Evolutionary conservation across 2,797 vertebrate species (phyloP), one percentile per base, ranked within the genome.

Genomic region (Onychomys torridus): DNA sequence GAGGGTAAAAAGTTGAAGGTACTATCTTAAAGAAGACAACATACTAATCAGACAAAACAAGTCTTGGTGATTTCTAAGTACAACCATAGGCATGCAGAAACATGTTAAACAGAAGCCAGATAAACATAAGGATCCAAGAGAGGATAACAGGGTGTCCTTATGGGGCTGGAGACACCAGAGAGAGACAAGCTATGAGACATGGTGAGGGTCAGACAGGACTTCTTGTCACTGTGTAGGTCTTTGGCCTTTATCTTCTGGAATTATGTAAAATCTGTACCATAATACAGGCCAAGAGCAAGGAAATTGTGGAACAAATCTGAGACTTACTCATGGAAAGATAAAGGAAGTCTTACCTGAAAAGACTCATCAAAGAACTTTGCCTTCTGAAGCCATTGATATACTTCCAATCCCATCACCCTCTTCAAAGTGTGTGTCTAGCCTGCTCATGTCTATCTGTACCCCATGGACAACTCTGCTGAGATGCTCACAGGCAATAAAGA

Each of bases 401-500:
- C 29, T 1, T 49, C 52, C 11, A 23, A 59, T 6, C 25, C 29
- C 7, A 23, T 3, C 43, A 17, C 13, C 59, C 6, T 49, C 6
- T 78, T 12, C 27, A n/a, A 29, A 71, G 12, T 27, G 12, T 9
- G 52, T 40, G 10, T 19, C 23, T 12, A n/a, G 63, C 17, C 37
- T 27, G 19, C 63, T 46, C 46, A 4, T 9, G 3, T 49, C 65
- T 40, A 46, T 84, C 87, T 67, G 25, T 9, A 46, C 2, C 14
- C 12, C 0, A 0, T 0, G 9, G 79, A 37, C 59, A 57, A 21
- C 23, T 40, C 78, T n/a, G 5, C 52, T 55, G 40, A 95, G 40
- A 13, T 34, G n/a, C 55, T 40, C 78, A 6, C 32, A 49, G 23
- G 0, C 32, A 10, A 19, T 0, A 0, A 17, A 11, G 21, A 57